Conservation (phyloP, 2,113 vertebrate species). For the Sciurus niger region DNA sequence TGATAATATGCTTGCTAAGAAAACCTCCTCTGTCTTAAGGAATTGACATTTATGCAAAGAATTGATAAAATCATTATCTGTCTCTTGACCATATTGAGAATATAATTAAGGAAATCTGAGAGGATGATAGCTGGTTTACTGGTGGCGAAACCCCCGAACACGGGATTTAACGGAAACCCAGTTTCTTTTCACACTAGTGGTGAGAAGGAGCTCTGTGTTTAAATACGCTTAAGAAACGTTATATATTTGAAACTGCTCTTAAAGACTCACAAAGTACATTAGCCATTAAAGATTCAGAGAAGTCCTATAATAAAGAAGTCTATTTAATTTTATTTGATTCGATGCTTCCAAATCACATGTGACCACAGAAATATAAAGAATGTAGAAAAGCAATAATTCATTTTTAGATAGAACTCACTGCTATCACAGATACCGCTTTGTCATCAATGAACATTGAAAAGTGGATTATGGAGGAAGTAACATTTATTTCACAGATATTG, state of each 20-base stretch:
- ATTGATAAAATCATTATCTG: constrained; percentile 56
- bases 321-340: constrained; percentile 21
- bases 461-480: neutral
- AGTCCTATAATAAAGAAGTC: neutral
- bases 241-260: neutral
- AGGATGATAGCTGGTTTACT: neutral
- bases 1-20: neutral
- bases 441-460: neutral
- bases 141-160: neutral
- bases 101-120: constrained; percentile 25
- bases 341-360: neutral
- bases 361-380: neutral
- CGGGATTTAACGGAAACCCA: neutral
- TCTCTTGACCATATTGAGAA: neutral
- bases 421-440: neutral
- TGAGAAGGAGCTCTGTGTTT: neutral
- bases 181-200: neutral
- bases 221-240: constrained; percentile 13
- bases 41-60: constrained; percentile 6
- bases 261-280: neutral
- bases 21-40: constrained; percentile 36
- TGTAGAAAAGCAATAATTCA: constrained; percentile 14
- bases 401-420: constrained; percentile 6
- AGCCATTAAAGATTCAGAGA: neutral
- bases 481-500: neutral